Conservation (phyloP, 2,113 vertebrate species). For the Halichoerus grypus region DNA sequence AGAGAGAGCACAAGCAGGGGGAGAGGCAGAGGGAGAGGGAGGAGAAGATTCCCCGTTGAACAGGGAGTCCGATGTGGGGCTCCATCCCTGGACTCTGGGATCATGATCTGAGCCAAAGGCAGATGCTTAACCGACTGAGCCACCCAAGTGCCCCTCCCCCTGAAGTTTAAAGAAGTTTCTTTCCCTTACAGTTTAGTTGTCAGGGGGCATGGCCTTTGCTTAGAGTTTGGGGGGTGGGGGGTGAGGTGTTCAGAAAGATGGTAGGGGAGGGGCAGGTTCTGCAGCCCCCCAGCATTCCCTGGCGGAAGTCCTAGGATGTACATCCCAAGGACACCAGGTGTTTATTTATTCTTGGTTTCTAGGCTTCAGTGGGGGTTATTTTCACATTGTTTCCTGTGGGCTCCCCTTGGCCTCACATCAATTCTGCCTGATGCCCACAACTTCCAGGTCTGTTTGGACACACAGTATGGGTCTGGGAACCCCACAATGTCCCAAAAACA, state of each 20-base stretch:
- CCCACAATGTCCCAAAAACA: conserved; percentile 83
- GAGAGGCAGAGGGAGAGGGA: not conserved
- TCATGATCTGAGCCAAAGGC: not conserved
- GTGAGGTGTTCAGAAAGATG: not conserved
- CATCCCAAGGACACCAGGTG: not conserved
- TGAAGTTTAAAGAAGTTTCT: conserved; percentile 30
- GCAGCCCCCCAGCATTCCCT: not conserved
- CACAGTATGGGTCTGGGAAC: conserved; percentile 83
- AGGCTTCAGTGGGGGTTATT: conserved; percentile 32
- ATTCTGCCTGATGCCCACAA: conserved; percentile 70
- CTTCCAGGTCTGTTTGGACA: conserved; percentile 84
- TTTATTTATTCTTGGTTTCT: conserved; percentile 68
- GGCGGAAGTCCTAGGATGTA: not conserved
- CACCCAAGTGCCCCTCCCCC: not conserved
- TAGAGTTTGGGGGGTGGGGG: not conserved
- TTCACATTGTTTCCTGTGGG: conserved; percentile 61
- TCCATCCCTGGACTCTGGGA: not conserved
- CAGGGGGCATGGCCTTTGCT: not conserved
- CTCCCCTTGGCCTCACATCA: conserved; percentile 3
- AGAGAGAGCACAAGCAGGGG: too few species aligned
- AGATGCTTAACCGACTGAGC: not conserved
- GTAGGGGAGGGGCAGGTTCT: not conserved
- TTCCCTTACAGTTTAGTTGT: not conserved
- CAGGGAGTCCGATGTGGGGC: too few species aligned
- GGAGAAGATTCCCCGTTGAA: not conserved